Evolutionary conservation across 1,140 invertebrate species (phyloP).

Genomic region (Helicoverpa armigera): DNA sequence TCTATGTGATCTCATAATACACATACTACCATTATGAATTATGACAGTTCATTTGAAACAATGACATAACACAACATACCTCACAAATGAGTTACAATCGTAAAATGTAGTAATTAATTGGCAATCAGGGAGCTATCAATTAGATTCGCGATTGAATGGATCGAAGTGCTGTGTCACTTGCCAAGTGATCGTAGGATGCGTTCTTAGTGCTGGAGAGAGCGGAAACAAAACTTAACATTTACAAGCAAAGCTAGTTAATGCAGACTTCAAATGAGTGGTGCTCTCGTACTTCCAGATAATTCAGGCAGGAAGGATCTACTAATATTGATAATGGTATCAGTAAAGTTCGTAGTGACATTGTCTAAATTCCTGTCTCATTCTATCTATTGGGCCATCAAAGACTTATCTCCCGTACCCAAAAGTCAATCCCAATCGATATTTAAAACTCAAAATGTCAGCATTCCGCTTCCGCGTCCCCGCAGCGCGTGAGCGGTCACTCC

Average conservation of each 20-base stretch:
- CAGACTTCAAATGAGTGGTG: too few relatives aligned
- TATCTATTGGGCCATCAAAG: too few relatives aligned
- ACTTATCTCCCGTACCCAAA: too few relatives aligned
- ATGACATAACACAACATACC: slow-evolving; percentile 23
- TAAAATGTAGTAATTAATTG: slow-evolving; percentile 42
- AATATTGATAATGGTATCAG: too few relatives aligned
- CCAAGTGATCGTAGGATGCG: slow-evolving; percentile 12
- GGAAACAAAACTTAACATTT: background rate
- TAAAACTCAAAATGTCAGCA: background rate
- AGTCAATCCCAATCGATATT: slow-evolving; percentile 14
- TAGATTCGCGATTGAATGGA: slow-evolving; percentile 36
- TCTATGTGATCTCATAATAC: too few relatives aligned
- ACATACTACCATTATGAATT: too few relatives aligned
- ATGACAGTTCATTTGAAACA: background rate
- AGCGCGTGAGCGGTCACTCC: background rate
- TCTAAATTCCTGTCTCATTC: too few relatives aligned
- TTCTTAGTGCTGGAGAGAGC: slow-evolving; percentile 5
- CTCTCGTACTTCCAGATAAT: background rate
- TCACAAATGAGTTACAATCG: background rate
- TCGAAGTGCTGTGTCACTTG: slow-evolving; percentile 34
- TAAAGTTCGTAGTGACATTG: too few relatives aligned
- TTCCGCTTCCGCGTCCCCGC: slow-evolving; percentile 17
- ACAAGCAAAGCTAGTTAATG: too few relatives aligned
- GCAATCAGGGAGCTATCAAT: slow-evolving; percentile 42
- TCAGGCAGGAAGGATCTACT: too few relatives aligned